Evolutionary conservation across 2,888 invertebrate genomes (phyloP), one percentile per base, ranked within the genome.

Genomic region (Clunio marinus): DNA sequence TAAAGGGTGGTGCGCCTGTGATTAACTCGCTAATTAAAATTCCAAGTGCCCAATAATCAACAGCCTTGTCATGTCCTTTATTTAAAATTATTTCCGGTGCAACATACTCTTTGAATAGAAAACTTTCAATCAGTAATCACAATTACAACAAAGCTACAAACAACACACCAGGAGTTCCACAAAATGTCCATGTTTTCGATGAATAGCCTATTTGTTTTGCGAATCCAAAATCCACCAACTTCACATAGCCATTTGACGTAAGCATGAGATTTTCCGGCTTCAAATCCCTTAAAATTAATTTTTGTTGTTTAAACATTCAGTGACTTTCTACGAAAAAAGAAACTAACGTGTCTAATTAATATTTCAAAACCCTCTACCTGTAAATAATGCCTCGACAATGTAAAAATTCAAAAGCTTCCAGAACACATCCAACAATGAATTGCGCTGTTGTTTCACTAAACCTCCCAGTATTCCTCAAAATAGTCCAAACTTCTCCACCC

Each of bases 201-300:
- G 90, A 89, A 1, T 84, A 81, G 0, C 88, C 86, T 69, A 96
- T 84, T 73, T 87, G 85, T 77, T 96, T 96, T 17, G 95, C 93
- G 77, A 96, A 96, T 13, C 96, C 96, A 78, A 96, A 96, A 77
- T 96, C 96, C 35, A 91, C 93, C 80, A 96, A 80, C 83, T 96
- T 96, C 13, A 94, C 84, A 75, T 94, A 94, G 70, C 96, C 96
- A 55, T 85, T 81, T 69, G 83, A 81, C 72, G 94, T 93, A 13
- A 96, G 80, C 83, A 96, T 86, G 63, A 97, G 81, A 78, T 96
- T 96, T 80, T 96, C 96, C 0, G 96, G 96, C 76, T 97, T 96
- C 41, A 97, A 84, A 78, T 96, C 96, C 69, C 96, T 28, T 17
- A 28, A 25, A 28, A 35, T 58, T 75, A 55, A 55, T 13, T 71